These are phyloP conservation scores for Sphaerophoria rueppellii DNA, from an alignment of 2,888 invertebrate genomes.

Conservation along the genomic window DNA sequence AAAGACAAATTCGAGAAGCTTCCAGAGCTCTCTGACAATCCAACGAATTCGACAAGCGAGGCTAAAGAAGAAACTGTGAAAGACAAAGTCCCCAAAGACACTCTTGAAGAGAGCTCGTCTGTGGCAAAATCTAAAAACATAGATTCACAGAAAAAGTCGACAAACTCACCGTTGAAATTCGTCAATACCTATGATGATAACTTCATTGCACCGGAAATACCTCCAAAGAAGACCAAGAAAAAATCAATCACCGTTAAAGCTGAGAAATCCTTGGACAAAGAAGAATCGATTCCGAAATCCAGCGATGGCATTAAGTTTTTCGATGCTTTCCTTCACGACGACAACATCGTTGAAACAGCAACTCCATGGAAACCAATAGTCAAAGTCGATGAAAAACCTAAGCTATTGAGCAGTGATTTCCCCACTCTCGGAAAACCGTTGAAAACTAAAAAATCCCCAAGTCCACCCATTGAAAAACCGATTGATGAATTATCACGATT, in stretches of 20 bases:
- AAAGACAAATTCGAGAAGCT: constrained; percentile 15
- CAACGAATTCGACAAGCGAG: background rate
- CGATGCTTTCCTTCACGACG: constrained; percentile 59
- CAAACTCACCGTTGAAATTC: constrained; percentile 52
- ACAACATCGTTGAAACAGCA: constrained; percentile 21
- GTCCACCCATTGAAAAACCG: constrained; percentile 59
- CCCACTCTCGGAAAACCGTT: constrained; percentile 63
- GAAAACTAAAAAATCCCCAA: constrained; percentile 52
- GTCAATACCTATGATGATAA: constrained; percentile 55
- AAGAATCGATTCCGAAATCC: constrained; percentile 29
- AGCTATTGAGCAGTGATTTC: constrained; percentile 65
- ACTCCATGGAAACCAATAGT: constrained; percentile 75
- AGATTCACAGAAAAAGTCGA: constrained; percentile 41
- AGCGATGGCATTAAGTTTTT: constrained; percentile 55
- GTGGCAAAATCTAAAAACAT: constrained; percentile 11
- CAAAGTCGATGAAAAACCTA: constrained; percentile 72
- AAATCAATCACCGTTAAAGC: constrained; percentile 39
- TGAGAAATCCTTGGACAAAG: constrained; percentile 32
- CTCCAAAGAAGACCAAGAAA: constrained; percentile 42
- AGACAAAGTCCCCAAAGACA: constrained; percentile 40
- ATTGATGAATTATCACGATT: constrained; percentile 38
- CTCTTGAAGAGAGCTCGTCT: constrained; percentile 1
- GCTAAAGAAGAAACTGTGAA: constrained; percentile 30
- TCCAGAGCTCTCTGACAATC: constrained; percentile 3
- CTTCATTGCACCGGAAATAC: constrained; percentile 15